These are phyloP conservation scores for Drosophila heteroneura DNA, from an alignment of 2,888 invertebrate genomes.

Conservation along the genomic window DNA sequence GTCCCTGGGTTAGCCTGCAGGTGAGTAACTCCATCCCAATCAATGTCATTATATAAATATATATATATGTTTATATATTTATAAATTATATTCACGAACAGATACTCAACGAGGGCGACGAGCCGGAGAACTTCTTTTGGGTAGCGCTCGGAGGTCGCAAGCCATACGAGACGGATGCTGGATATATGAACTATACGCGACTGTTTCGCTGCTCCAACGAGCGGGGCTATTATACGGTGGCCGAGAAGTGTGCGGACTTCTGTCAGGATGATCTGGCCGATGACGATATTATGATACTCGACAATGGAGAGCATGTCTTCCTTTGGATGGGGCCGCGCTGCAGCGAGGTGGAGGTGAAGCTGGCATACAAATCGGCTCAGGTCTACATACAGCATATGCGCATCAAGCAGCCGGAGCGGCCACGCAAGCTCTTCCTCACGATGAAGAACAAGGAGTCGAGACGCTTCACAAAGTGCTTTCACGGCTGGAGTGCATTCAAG, in stretches of 20 bases:
- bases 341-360: constrained; percentile 99
- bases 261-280: constrained; percentile 98
- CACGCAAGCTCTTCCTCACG: constrained; percentile 96
- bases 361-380: constrained; percentile 99
- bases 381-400: constrained; percentile 99
- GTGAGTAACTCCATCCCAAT: constrained; percentile 85
- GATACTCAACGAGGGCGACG: constrained; percentile 96
- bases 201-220: constrained; percentile 99
- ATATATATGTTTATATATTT: neutral
- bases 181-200: constrained; percentile 96
- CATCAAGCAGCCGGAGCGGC: constrained; percentile 95
- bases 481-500: constrained; percentile 98
- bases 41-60: neutral
- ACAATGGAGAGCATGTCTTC: constrained; percentile 99
- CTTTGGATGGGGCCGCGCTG: constrained; percentile 98
- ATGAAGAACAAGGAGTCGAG: constrained; percentile 98
- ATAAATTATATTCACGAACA: constrained; percentile 74
- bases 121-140: constrained; percentile 99
- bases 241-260: constrained; percentile 94
- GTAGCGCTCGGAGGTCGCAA: constrained; percentile 96
- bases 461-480: constrained; percentile 98
- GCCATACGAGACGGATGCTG: constrained; percentile 94
- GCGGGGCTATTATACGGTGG: constrained; percentile 99
- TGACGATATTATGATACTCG: constrained; percentile 99
- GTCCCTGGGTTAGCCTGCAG: constrained; percentile 91